phyloP scores from a whole-genome alignment of 2,888 invertebrate species.

The Loripinus fragilis region DNA sequence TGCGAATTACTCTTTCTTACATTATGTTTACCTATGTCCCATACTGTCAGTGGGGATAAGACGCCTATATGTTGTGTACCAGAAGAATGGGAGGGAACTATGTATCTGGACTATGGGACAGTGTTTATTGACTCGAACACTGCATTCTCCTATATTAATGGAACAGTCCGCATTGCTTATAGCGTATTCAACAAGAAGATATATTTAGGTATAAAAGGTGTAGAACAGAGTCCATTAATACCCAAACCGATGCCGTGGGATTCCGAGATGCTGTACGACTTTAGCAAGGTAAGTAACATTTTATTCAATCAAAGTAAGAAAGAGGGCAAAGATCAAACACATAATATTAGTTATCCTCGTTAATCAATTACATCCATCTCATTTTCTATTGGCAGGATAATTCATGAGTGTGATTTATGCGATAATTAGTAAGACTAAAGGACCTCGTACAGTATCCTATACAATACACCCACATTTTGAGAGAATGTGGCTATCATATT shows the following conservation, averaged over 20 bases:
- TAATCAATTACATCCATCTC: too few relatives aligned
- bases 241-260: constrained; percentile 48
- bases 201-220: constrained; percentile 37
- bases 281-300: constrained; percentile 38
- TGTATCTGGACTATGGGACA: constrained; percentile 54
- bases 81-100: constrained; percentile 47
- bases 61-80: constrained; percentile 46
- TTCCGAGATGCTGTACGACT: constrained; percentile 44
- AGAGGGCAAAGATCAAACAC: too few relatives aligned
- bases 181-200: constrained; percentile 44
- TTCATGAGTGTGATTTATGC: too few relatives aligned
- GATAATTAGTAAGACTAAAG: too few relatives aligned
- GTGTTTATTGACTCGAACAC: constrained; percentile 61
- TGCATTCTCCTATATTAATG: constrained; percentile 53
- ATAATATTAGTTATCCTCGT: too few relatives aligned
- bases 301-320: too few relatives aligned
- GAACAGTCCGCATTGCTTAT: constrained; percentile 43
- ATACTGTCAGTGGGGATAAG: neutral
- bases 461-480: too few relatives aligned
- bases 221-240: constrained; percentile 56
- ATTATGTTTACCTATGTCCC: too few relatives aligned
- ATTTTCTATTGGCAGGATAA: too few relatives aligned
- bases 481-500: too few relatives aligned
- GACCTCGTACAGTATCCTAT: too few relatives aligned
- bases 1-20: too few relatives aligned